Conservation (phyloP, 2,113 vertebrate genomes). For the Nothocercus nigrocapillus region DNA sequence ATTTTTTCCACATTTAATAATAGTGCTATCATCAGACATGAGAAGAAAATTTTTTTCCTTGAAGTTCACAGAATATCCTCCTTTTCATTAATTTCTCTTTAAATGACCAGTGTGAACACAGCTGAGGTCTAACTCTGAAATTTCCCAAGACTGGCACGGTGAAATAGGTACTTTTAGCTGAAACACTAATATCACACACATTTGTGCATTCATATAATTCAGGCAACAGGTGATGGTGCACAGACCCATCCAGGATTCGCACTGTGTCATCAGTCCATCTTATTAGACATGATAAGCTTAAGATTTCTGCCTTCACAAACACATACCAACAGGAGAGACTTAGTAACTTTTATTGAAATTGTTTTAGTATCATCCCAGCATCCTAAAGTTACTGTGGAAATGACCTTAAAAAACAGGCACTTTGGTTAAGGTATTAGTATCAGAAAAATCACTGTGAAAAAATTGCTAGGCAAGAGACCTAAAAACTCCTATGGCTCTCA, state of each 20-base stretch:
- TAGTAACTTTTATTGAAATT: background rate
- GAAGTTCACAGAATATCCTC: background rate
- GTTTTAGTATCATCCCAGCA: background rate
- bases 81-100: background rate
- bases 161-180: background rate
- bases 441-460: background rate
- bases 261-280: background rate
- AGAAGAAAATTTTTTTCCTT: background rate
- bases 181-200: background rate
- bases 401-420: background rate
- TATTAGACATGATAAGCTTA: rapidly evolving
- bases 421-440: rapidly evolving
- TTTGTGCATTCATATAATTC: rapidly evolving
- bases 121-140: background rate
- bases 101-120: background rate
- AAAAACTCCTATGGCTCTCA: background rate
- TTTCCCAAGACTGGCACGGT: background rate
- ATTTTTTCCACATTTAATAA: background rate
- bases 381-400: background rate
- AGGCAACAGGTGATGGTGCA: background rate
- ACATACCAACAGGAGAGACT: background rate
- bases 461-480: background rate
- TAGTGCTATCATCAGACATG: background rate
- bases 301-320: background rate
- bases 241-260: rapidly evolving